These are phyloP conservation scores for Chanos chanos DNA, from an alignment of 2,797 vertebrate species.

Conservation along the genomic window DNA sequence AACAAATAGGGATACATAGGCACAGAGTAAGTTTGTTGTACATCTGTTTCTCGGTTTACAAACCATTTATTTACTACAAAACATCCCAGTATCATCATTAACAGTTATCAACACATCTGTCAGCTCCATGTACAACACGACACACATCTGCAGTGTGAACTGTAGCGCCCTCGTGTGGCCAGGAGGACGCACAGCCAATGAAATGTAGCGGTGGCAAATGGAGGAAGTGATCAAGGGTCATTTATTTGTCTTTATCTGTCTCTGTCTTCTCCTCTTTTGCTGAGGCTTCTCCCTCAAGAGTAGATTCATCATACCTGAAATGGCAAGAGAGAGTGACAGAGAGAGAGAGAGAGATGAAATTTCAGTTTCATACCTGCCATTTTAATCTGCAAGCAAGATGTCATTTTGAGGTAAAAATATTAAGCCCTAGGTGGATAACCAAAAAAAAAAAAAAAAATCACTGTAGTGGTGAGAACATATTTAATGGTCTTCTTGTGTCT, in stretches of 20 bases:
- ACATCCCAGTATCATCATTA: slow-evolving; percentile 14
- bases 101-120: slow-evolving; percentile 42
- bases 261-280: slow-evolving; percentile 59
- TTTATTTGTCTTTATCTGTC: slow-evolving; percentile 70
- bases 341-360: not conserved
- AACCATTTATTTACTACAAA: slow-evolving; percentile 32
- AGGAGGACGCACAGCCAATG: slow-evolving; percentile 41
- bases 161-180: slow-evolving; percentile 20
- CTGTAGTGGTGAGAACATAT: too few species aligned
- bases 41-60: slow-evolving; percentile 25
- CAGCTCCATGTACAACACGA: slow-evolving; percentile 34
- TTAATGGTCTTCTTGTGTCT: too few species aligned
- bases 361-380: too few species aligned
- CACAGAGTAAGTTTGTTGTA: slow-evolving; percentile 39
- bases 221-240: not conserved
- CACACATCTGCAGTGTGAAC: slow-evolving; percentile 41
- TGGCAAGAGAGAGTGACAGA: not conserved
- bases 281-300: slow-evolving; percentile 50
- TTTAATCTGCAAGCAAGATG: too few species aligned
- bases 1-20: slow-evolving; percentile 21
- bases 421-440: too few species aligned
- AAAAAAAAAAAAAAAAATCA: too few species aligned
- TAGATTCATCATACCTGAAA: slow-evolving; percentile 68
- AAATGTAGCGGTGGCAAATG: slow-evolving; percentile 38
- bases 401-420: too few species aligned